Conservation (phyloP, 2,113 vertebrate genomes). For the Pollachius pollachius region DNA sequence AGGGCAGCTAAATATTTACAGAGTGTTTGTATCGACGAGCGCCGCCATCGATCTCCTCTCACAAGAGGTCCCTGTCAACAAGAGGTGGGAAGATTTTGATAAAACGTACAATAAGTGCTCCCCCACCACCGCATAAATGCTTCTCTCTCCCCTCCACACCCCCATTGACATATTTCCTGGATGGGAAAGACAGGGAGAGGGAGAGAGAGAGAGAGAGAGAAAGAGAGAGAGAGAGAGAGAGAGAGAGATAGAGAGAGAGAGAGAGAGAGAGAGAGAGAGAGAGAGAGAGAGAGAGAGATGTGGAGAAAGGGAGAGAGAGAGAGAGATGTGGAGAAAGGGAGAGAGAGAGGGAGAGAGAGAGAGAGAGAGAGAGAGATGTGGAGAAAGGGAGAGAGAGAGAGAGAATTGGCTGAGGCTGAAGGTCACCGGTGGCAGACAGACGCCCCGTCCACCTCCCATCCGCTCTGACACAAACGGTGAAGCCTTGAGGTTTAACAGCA, state of each 20-base stretch:
- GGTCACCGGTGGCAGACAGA: constrained; percentile 36
- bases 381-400: not conserved
- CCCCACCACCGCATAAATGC: not conserved
- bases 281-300: not conserved
- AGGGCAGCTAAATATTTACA: constrained; percentile 23
- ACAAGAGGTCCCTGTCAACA: constrained; percentile 27
- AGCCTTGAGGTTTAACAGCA: constrained; percentile 20
- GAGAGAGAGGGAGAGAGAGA: no score
- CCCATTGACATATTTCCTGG: not conserved
- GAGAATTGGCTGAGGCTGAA: constrained; percentile 35
- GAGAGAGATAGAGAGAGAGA: not conserved
- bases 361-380: no score
- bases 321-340: not conserved
- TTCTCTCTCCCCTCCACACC: not conserved
- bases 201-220: not conserved
- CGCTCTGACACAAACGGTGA: constrained; percentile 21
- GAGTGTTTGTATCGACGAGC: constrained; percentile 26
- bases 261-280: not conserved
- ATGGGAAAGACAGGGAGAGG: not conserved
- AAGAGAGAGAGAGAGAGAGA: not conserved
- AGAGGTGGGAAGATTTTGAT: constrained; percentile 17
- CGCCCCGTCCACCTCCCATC: not conserved
- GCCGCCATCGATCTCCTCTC: constrained; percentile 24
- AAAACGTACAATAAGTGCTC: constrained; percentile 24
- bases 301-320: no score